Evolutionary conservation across 1,140 invertebrate species (phyloP), one percentile per base, ranked within the genome.

Genomic region (Brachionus manjavacas): DNA sequence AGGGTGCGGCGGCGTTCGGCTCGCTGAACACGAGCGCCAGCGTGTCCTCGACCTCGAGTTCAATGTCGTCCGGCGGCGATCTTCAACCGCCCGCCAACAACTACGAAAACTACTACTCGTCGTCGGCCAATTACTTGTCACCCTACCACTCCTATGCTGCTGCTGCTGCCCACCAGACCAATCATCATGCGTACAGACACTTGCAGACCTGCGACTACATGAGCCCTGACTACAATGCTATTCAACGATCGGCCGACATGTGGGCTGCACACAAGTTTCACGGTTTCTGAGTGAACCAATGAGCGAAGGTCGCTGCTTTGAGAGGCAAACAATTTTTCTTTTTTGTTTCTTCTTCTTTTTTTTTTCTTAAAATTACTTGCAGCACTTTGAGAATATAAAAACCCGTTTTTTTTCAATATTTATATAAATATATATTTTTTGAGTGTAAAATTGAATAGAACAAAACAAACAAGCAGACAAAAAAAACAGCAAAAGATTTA

Each of bases 201-300:
- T 60, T 76, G 60, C 66, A 74, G 55, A 4, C 23, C n/a, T 35
- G 20, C 35, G 76, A 55, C 55, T 60, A 76, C 31, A 76, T 76
- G 72, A 49, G 46, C 41, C n/a, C 72, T 11, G 64, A 81, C 41
- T 81, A 81, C 41, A 81, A 81, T 68, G 52, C 49, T 39, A 64
- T 64, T 6, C 52, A 64, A 64, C 79, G 79, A 16, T 81, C 79
- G 79, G 79, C 79, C 49, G 79, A 81, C 41, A 81, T 81, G 79
- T 81, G 79, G 79, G 52, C 79, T 41, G 79, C 79, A 8, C 79
- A 81, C 79, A 81, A 81, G 16, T 81, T 81, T 64, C 79, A 81
- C 28, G 79, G 79, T 16, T 20, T 20, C 23, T 55, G 11, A n/a
- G n/a, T n/a, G n/a, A n/a, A n/a, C n/a, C n/a, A n/a, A n/a, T n/a